A percentile compares a stretch with the other conserved stretches of the same genome.
These are phyloP conservation scores for Sclerodermus sp. DNA, from an alignment of 2,888 invertebrate species.

Conservation along the genomic window DNA sequence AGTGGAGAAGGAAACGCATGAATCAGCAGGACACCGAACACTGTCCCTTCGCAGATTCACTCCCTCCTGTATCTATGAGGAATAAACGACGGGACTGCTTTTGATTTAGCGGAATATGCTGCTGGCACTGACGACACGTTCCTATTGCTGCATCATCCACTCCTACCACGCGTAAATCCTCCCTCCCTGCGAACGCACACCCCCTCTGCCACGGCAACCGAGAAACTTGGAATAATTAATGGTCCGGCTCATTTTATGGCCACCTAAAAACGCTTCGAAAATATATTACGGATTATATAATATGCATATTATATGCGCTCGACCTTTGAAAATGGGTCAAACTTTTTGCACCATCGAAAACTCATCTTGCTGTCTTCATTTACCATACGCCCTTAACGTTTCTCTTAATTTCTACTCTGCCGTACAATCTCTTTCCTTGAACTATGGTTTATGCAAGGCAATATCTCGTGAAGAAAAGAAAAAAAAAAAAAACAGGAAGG, in stretches of 20 bases:
- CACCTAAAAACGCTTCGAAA: slow-evolving; percentile 29
- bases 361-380: no score
- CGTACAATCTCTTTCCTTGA: no score
- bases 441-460: no score
- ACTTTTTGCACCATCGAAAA: no score
- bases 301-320: no score
- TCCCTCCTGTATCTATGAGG: slow-evolving; percentile 21
- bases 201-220: slow-evolving; percentile 1
- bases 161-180: slow-evolving; percentile 13
- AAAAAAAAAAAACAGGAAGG: no score
- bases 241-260: slow-evolving; percentile 28
- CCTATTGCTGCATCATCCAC: slow-evolving; percentile 36
- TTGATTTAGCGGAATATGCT: slow-evolving; percentile 55
- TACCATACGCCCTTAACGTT: no score
- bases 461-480: no score
- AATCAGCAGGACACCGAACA: no score
- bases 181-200: slow-evolving; percentile 8
- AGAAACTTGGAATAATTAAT: slow-evolving; percentile 41
- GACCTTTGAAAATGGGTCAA: slow-evolving; percentile 31
- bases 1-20: no score
- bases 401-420: no score
- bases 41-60: background rate
- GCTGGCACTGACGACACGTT: slow-evolving; percentile 52
- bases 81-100: slow-evolving; percentile 42
- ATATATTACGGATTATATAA: no score